Evolutionary conservation across 2,888 invertebrate genomes (phyloP), one percentile per base, ranked within the genome.

Genomic region (Trichogramma dendrolimi): DNA sequence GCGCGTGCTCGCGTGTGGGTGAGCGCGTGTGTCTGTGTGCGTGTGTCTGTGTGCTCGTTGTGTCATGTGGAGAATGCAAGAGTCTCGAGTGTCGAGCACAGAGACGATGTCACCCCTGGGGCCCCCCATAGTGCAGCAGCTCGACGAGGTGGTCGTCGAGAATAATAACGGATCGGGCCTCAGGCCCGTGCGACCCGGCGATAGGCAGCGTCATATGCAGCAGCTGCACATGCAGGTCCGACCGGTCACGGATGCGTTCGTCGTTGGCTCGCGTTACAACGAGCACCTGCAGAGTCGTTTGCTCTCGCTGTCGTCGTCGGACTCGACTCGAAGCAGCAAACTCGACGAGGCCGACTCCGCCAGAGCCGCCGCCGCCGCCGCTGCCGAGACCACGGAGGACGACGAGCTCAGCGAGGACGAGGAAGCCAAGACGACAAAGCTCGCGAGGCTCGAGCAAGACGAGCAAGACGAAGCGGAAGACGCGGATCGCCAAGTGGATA

Each of bases 41-140:
- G n/a, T 46, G 4, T 11, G 47, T n/a, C n/a, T n/a, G n/a, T n/a
- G 27, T 27, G n/a, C 11, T 11, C 62, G 60, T 55, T 52, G 58
- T 14, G 66, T 65, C 66, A 76, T 75, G 75, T 75, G 73, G 75
- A 77, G 72, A 67, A 77, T 75, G 77, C 77, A 75, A 66, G 76
- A 77, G 63, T 68, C 27, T 27, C 27, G 27, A 27, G 27, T 27
- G 27, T 27, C 27, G 27, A 27, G 27, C 11, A 40, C 49, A 14
- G 40, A 14, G 67, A 70, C 67, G 68, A 71, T 70, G 70, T 75
- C 72, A 68, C 75, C 71, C 56, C 67, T 71, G 67, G 77, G 72
- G 65, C 73, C 70, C 69, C 27, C 27, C 27, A 14, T 14, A 14
- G 27, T 27, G 27, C 27, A 27, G 27, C 27, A 27, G 27, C 27